These are phyloP conservation scores for Limonius californicus DNA, from an alignment of 1,140 invertebrate genomes.

Conservation along the genomic window DNA sequence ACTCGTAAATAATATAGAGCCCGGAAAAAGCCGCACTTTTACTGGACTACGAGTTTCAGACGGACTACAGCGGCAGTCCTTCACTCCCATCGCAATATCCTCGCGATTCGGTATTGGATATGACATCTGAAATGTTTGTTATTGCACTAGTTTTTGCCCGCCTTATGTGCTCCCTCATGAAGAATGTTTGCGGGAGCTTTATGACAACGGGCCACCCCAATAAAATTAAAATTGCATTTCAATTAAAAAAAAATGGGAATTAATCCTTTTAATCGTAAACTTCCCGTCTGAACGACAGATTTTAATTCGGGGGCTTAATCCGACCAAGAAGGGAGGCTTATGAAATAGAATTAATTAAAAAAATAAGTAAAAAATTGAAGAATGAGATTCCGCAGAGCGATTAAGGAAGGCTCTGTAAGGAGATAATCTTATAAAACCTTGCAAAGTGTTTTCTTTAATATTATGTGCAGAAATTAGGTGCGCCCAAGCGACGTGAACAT, in stretches of 20 bases:
- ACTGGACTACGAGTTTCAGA: slow-evolving; percentile 13
- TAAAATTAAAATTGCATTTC: too few relatives aligned
- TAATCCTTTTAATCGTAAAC: too few relatives aligned
- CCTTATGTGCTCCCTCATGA: too few relatives aligned
- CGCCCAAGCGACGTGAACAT: not conserved
- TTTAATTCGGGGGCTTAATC: too few relatives aligned
- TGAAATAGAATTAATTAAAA: too few relatives aligned
- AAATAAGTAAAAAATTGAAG: not conserved
- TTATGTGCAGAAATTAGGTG: not conserved
- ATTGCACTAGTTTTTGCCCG: not conserved
- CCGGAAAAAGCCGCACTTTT: slow-evolving; percentile 20
- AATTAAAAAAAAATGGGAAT: too few relatives aligned
- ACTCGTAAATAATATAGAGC: slow-evolving; percentile 27
- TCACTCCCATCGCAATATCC: not conserved
- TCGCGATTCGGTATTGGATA: slow-evolving; percentile 15
- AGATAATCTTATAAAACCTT: not conserved
- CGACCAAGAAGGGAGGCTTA: too few relatives aligned
- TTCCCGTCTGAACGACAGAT: too few relatives aligned
- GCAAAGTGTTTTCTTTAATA: not conserved
- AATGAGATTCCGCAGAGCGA: not conserved
- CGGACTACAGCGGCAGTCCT: not conserved
- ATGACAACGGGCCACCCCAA: too few relatives aligned
- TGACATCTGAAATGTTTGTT: slow-evolving; percentile 22
- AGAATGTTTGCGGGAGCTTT: too few relatives aligned
- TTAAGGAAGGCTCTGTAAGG: not conserved